Percentiles rank a stretch among this genome's conserved stretches.
Evolutionary conservation across 1,140 invertebrate species (phyloP).

Genomic region (Carcinoscorpius rotundicauda): DNA sequence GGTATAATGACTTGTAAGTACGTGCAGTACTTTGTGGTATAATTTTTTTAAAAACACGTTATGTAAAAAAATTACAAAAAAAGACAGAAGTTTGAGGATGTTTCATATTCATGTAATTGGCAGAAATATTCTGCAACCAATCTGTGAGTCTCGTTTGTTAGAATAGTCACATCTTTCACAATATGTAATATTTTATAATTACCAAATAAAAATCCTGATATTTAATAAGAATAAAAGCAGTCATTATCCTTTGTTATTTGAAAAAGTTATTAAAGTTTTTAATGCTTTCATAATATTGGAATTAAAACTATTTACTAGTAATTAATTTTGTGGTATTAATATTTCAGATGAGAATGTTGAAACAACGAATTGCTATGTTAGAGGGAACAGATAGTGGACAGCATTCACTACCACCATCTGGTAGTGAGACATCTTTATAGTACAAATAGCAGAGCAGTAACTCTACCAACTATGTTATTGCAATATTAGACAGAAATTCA

Average conservation of each 20-base stretch:
- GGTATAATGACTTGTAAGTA: too few species aligned
- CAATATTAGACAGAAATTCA: too few species aligned
- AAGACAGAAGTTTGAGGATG: too few species aligned
- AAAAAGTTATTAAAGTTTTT: slow-evolving; percentile 6
- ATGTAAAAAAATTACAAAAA: too few species aligned
- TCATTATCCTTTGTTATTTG: background rate
- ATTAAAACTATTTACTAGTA: too few species aligned
- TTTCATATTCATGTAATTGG: too few species aligned
- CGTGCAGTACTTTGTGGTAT: too few species aligned
- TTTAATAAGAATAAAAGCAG: background rate
- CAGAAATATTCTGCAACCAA: too few species aligned
- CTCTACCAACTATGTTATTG: too few species aligned
- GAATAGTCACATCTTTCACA: background rate
- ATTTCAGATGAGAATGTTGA: slow-evolving; percentile 31
- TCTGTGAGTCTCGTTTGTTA: background rate
- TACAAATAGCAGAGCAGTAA: too few species aligned
- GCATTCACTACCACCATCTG: slow-evolving; percentile 20
- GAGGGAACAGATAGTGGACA: slow-evolving; percentile 27
- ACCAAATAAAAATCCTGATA: background rate
- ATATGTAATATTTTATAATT: background rate
- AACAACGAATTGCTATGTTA: slow-evolving; percentile 31
- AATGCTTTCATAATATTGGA: background rate
- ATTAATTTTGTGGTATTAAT: background rate
- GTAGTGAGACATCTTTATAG: slow-evolving; percentile 29
- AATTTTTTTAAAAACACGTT: too few species aligned